Evolutionary conservation across 2,888 invertebrate species (phyloP), one percentile per base, ranked within the genome.

Genomic region (Lucinisca nassula): DNA sequence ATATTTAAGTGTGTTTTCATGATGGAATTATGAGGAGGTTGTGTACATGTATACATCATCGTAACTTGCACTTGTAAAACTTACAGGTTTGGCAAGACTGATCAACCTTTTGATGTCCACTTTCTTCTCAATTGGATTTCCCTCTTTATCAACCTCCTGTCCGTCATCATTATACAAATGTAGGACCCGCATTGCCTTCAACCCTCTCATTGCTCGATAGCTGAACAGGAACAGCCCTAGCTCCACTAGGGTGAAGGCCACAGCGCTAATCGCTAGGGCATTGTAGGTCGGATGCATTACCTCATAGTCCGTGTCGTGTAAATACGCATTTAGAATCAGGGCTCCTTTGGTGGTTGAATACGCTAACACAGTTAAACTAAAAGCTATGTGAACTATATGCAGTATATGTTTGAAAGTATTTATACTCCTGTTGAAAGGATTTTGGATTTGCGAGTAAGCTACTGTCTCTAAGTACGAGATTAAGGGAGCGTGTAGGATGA

Each of bases 131-230:
- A 95, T 80, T 0, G 90, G 90, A 55, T 95, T 94, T 27, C 95
- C 96, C 45, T 95, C 94, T 82, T 94, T 88, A 73, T 95, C 94
- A 21, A 95, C 89, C 82, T 95, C 95, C 77, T 93, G 88, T 6
- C 94, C 94, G 6, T 84, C 72, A 14, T 93, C 92, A 88, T 95
- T 94, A 61, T 94, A 92, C 30, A 91, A 83, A 76, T 95, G 95
- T 8, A 91, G 61, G 17, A 95, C 85, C n/a, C 95, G 79, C 8
- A 85, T 84, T 12, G 89, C 84, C 77, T 93, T 92, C 30, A 96
- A 79, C 38, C 82, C 87, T 78, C 90, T 86, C 94, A 95, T 94
- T 10, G 92, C 92, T 0, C 78, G 37, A 37, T 90, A 91, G 76
- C 94, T 93, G 17, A 86, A 86, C 8, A 93, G 27, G 12, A 94